Evolutionary conservation across 2,797 vertebrate species (phyloP), one percentile per base, ranked within the genome.

Genomic region (Geotrypetes seraphini): DNA sequence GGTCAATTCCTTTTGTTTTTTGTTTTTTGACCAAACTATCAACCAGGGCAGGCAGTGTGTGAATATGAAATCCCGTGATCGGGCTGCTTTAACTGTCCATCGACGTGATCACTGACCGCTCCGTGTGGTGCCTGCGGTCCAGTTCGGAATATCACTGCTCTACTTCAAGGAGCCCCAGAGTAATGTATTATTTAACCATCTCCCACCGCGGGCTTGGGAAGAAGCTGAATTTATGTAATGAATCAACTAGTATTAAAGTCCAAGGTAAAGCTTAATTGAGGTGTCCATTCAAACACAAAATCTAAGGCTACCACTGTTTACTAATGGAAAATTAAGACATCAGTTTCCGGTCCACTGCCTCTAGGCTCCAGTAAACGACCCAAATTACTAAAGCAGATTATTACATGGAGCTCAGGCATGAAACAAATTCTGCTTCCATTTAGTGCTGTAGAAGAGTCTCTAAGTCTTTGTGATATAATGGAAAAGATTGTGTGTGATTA

Each of bases 381-480:
- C 30, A 33, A 38, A 33, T 28, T 28, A 35, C 38, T 28, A 31
- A 37, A 45, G 45, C 32, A 45, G 42, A n/a, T n/a, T n/a, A n/a
- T n/a, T n/a, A n/a, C n/a, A n/a, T n/a, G n/a, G n/a, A n/a, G n/a
- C n/a, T n/a, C n/a, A n/a, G n/a, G n/a, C n/a, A n/a, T n/a, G n/a
- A n/a, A n/a, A n/a, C n/a, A n/a, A n/a, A n/a, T n/a, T n/a, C n/a
- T n/a, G n/a, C n/a, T n/a, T n/a, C n/a, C n/a, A n/a, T n/a, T n/a
- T n/a, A n/a, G n/a, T n/a, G n/a, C n/a, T n/a, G n/a, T n/a, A n/a
- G n/a, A n/a, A n/a, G n/a, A 60, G 60, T 64, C 43, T 58, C 23
- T 13, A 31, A 49, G 55, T n/a, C n/a, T 39, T 47, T 49, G 51
- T 43, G 55, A 63, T 50, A 15, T 47, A 46, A 64, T 54, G 49